phyloP scores from a whole-genome alignment of 35 echinoderm and acorn worm genomes.

The Lytechinus variegatus region DNA sequence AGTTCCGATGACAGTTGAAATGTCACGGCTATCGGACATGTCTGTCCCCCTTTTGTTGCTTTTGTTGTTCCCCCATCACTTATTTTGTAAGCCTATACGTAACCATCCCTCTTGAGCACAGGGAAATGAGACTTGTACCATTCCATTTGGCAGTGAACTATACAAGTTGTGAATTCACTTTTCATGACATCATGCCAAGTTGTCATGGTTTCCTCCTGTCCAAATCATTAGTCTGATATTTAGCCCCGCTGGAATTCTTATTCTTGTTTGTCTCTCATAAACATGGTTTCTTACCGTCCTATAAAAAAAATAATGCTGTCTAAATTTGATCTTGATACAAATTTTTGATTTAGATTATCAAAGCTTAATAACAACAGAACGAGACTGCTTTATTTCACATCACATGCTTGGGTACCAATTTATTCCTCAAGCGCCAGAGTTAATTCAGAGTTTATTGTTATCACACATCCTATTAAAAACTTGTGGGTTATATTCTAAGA shows the following conservation, averaged over 20 bases:
- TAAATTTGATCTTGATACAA: background rate
- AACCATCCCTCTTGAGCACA: background rate
- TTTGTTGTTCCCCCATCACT: constrained; percentile 29
- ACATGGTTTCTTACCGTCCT: no score
- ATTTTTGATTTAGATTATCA: background rate
- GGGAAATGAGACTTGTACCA: constrained; percentile 10
- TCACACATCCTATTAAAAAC: background rate
- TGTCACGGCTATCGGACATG: constrained; percentile 41
- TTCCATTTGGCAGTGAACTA: background rate
- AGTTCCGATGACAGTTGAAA: constrained; percentile 44
- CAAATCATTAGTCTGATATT: background rate
- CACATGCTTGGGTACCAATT: background rate
- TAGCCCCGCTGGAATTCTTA: background rate
- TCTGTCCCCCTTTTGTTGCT: constrained; percentile 5
- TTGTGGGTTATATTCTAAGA: background rate
- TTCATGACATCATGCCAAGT: constrained; percentile 18
- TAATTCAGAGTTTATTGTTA: background rate
- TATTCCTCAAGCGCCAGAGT: background rate
- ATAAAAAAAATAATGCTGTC: background rate
- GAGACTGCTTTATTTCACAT: background rate
- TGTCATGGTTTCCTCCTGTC: constrained; percentile 8
- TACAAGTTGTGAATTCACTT: constrained; percentile 4
- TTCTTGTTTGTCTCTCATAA: background rate
- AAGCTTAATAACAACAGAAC: background rate
- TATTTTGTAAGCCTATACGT: constrained; percentile 50